phyloP scores from a whole-genome alignment of 2,113 vertebrate species.

The Megaceryle torquata region DNA sequence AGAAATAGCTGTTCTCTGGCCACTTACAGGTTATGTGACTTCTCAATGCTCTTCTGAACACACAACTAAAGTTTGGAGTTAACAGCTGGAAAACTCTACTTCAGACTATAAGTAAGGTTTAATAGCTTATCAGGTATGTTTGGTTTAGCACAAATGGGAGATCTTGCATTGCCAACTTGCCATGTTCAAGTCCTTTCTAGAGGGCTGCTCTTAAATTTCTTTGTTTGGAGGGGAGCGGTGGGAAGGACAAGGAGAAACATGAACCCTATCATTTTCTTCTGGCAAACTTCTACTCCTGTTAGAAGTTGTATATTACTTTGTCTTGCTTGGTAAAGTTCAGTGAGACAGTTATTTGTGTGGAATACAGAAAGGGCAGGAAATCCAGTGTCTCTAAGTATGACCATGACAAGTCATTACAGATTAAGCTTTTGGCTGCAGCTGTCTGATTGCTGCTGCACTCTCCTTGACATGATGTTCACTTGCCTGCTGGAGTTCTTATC shows the following conservation, averaged over 20 bases:
- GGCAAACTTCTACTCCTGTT: not conserved
- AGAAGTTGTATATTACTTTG: not conserved
- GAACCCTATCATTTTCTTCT: not conserved
- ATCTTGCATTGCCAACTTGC: not conserved
- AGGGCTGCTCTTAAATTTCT: not conserved
- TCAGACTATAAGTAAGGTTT: not conserved
- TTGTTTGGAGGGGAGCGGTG: not conserved
- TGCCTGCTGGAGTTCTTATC: conserved; percentile 4
- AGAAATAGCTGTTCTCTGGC: not conserved
- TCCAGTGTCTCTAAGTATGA: not conserved
- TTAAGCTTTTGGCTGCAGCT: conserved; percentile 34
- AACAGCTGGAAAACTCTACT: not conserved
- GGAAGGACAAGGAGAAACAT: not conserved
- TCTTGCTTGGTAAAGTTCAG: not conserved
- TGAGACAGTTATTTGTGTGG: not conserved
- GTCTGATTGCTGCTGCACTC: conserved; percentile 15
- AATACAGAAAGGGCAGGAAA: not conserved
- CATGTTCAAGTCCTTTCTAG: not conserved
- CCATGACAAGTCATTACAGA: not conserved
- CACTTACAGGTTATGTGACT: not conserved
- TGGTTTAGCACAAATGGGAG: not conserved
- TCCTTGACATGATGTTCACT: not conserved
- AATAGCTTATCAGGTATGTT: not conserved
- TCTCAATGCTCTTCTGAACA: not conserved
- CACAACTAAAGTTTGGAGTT: not conserved